Percentiles rank a stretch among this genome's conserved stretches.
These are phyloP conservation scores for Sinotaia quadrata DNA, from an alignment of 2,888 invertebrate genomes.

Conservation along the genomic window DNA sequence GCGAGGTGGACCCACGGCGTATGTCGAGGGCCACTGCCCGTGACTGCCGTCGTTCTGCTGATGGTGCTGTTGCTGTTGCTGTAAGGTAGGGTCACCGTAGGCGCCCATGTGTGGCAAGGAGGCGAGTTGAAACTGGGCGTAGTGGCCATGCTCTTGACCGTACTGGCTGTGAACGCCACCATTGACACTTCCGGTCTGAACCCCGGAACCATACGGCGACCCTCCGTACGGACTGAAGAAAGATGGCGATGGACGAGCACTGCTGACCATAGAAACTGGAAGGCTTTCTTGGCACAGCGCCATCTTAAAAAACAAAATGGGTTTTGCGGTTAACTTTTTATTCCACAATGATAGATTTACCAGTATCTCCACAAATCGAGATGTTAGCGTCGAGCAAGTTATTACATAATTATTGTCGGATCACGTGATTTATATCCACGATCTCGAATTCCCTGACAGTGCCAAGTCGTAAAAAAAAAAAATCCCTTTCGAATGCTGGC, in stretches of 20 bases:
- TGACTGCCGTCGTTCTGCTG: conserved; percentile 27
- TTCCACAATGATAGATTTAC: no score
- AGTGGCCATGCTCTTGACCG: conserved; percentile 23
- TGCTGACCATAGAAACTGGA: background rate
- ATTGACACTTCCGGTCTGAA: conserved; percentile 2
- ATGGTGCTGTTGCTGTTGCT: conserved; percentile 26
- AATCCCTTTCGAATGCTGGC: no score
- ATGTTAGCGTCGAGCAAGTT: no score
- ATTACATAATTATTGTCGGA: no score
- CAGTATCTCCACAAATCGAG: no score
- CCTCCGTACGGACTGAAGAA: conserved; percentile 11
- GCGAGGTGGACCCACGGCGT: conserved; percentile 37
- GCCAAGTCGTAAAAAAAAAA: no score
- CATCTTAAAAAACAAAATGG: no score
- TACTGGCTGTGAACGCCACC: conserved; percentile 12
- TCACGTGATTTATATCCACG: no score
- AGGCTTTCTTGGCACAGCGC: conserved; percentile 1
- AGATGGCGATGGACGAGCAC: conserved; percentile 16
- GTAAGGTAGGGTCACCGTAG: conserved; percentile 8
- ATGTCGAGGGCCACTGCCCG: conserved; percentile 38
- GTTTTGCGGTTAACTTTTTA: no score
- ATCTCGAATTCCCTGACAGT: no score
- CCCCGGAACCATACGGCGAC: background rate
- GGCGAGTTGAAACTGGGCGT: background rate
- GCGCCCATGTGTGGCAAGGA: background rate